phyloP scores from a whole-genome alignment of 1,140 invertebrate genomes.

The Trinorchestia longiramus region DNA sequence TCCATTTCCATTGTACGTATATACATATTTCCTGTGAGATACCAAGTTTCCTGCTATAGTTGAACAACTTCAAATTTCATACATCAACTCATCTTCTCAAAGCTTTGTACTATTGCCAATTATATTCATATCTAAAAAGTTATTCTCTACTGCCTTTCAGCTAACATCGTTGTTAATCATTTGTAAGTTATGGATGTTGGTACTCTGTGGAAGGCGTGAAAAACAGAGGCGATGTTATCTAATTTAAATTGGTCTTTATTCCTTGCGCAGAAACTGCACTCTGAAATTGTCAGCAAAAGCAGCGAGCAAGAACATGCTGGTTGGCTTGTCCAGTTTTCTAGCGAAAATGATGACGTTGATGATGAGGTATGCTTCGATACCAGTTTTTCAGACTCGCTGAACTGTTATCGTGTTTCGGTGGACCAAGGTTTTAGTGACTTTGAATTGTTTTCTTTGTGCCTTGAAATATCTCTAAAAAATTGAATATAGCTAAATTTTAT shows the following conservation, averaged over 20 bases:
- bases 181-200: no score
- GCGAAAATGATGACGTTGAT: slow-evolving; percentile 33
- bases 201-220: no score
- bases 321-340: slow-evolving; percentile 30
- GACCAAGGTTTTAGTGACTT: neutral
- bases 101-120: no score
- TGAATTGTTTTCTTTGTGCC: neutral
- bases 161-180: no score
- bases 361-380: neutral
- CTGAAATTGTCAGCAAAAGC: neutral
- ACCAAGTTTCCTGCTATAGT: no score
- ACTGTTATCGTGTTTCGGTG: neutral
- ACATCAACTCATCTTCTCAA: no score
- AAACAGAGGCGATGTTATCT: no score
- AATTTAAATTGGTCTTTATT: neutral
- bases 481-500: neutral
- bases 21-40: no score
- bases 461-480: neutral
- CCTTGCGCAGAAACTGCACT: slow-evolving; percentile 13
- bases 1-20: no score
- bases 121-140: no score
- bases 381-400: neutral
- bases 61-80: no score
- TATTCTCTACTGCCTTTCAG: no score
- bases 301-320: neutral